phyloP scores from a whole-genome alignment of 1,140 invertebrate species.

The Leguminivora glycinivorella region DNA sequence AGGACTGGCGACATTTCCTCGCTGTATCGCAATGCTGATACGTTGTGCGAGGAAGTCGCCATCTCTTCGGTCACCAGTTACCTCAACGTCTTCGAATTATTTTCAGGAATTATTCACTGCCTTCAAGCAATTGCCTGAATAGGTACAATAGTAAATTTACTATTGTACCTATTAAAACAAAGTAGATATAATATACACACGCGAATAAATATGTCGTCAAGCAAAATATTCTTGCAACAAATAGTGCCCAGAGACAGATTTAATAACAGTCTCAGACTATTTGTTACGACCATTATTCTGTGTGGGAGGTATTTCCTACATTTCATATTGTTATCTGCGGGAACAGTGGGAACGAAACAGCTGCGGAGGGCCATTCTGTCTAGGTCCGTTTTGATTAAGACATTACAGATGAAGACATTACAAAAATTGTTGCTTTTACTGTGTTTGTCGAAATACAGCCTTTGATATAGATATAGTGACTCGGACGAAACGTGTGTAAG shows the following conservation, averaged over 20 bases:
- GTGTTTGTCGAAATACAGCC: neutral
- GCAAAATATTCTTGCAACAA: neutral
- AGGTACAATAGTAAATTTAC: neutral
- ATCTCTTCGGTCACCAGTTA: no score
- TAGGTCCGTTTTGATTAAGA: constrained; percentile 1
- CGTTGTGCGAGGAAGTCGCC: no score
- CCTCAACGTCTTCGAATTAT: no score
- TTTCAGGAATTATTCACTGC: no score
- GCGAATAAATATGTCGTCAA: neutral
- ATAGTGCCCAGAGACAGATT: constrained; percentile 16
- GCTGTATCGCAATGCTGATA: no score
- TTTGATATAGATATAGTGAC: neutral
- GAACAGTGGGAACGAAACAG: constrained; percentile 13
- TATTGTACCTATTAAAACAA: neutral
- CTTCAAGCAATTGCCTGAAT: no score
- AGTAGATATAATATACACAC: neutral
- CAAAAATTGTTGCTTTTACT: neutral
- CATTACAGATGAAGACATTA: constrained; percentile 5
- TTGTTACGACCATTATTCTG: constrained; percentile 12
- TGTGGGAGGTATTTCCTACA: constrained; percentile 15
- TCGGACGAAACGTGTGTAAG: neutral
- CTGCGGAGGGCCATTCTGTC: constrained; percentile 1
- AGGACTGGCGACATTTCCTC: no score
- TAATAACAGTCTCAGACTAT: constrained; percentile 1
- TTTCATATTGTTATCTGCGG: constrained; percentile 5